These are phyloP conservation scores for Lysiphlebus fabarum DNA, from an alignment of 1,140 invertebrate genomes.

Conservation along the genomic window DNA sequence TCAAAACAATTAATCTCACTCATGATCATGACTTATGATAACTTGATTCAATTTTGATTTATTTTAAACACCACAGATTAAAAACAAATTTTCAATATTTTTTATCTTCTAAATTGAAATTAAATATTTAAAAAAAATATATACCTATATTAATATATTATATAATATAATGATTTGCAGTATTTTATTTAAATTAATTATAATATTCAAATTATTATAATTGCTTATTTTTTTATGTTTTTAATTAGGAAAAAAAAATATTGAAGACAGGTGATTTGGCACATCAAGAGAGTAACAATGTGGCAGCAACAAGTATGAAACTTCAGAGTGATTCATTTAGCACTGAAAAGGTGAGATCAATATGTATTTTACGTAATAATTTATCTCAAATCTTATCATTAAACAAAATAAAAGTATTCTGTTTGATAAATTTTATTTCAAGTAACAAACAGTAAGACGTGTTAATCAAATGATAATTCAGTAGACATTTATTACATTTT, in stretches of 20 bases:
- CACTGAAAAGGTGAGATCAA: constrained; percentile 65
- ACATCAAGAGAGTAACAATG: constrained; percentile 78
- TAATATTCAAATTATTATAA: constrained; percentile 13
- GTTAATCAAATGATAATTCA: constrained; percentile 9
- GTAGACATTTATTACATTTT: not conserved
- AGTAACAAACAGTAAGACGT: not conserved
- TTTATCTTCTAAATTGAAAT: too few species aligned
- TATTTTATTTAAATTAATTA: not conserved
- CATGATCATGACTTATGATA: too few species aligned
- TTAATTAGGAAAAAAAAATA: constrained; percentile 70
- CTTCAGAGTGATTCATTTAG: constrained; percentile 81
- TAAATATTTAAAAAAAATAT: too few species aligned
- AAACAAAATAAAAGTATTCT: constrained; percentile 4
- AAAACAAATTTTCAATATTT: too few species aligned
- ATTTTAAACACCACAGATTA: too few species aligned
- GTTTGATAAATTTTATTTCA: constrained; percentile 2
- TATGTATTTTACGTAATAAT: not conserved
- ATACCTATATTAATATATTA: too few species aligned
- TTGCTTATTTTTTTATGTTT: constrained; percentile 26
- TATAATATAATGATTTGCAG: not conserved
- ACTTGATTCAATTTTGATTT: too few species aligned
- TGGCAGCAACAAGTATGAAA: constrained; percentile 74
- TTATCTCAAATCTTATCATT: not conserved
- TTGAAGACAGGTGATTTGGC: constrained; percentile 77
- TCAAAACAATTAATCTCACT: too few species aligned